Evolutionary conservation across 2,888 invertebrate species (phyloP).

Genomic region (Lithosia quadra): DNA sequence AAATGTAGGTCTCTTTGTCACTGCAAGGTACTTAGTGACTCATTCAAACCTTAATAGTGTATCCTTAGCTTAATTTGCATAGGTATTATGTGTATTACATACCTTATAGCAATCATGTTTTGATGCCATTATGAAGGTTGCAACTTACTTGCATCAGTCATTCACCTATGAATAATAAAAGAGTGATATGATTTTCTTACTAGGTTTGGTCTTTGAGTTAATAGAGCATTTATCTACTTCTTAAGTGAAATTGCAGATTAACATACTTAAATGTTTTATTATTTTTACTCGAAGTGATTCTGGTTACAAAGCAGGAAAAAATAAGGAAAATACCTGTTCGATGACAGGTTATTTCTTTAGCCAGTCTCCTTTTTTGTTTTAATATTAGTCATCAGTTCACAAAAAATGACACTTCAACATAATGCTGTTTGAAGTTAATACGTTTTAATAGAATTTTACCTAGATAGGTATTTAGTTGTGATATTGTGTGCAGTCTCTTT

Average conservation of each 20-base stretch:
- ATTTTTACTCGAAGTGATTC: neutral
- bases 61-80: constrained; percentile 13
- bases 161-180: constrained; percentile 6
- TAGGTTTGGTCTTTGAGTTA: constrained; percentile 14
- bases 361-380: too few species aligned
- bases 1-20: constrained; percentile 16
- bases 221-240: constrained; percentile 14
- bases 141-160: constrained; percentile 18
- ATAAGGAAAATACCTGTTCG: neutral
- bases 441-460: neutral
- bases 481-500: neutral
- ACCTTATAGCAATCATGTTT: constrained; percentile 1
- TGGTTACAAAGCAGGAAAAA: neutral
- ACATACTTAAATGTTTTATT: neutral
- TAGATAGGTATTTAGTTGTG: neutral
- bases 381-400: neutral
- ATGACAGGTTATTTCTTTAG: too few species aligned
- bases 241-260: neutral
- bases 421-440: neutral
- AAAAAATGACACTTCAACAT: neutral
- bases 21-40: constrained; percentile 9
- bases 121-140: neutral
- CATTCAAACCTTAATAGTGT: constrained; percentile 7
- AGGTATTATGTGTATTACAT: constrained; percentile 5
- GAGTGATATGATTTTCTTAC: neutral